Percentiles rank a stretch among this genome's conserved stretches.
phyloP scores from a whole-genome alignment of 2,113 vertebrate species.

The Acanthochromis polyacanthus region DNA sequence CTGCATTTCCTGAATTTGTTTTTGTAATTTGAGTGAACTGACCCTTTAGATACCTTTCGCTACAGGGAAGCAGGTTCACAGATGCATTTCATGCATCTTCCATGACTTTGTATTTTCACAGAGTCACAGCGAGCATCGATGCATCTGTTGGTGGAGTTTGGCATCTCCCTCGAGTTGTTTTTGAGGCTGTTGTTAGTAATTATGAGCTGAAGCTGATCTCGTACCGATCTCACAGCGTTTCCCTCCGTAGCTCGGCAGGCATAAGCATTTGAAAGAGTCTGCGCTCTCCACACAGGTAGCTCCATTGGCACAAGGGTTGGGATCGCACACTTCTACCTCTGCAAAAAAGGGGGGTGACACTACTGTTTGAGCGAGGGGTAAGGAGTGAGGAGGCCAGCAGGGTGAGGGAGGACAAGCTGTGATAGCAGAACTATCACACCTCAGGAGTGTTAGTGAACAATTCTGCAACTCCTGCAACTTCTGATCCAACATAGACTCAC shows the following conservation, averaged over 20 bases:
- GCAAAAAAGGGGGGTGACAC: constrained; percentile 90
- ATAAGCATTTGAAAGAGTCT: constrained; percentile 98
- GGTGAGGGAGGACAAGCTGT: constrained; percentile 55
- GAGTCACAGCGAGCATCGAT: background rate
- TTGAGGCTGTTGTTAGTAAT: constrained; percentile 86
- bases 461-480: constrained; percentile 66
- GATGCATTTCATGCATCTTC: background rate
- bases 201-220: constrained; percentile 95
- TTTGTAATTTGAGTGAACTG: background rate
- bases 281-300: constrained; percentile 94
- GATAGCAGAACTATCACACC: constrained; percentile 27
- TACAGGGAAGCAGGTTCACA: background rate
- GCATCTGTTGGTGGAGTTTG: background rate
- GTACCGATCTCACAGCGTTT: constrained; percentile 96
- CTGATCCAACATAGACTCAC: constrained; percentile 37
- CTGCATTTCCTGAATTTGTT: background rate
- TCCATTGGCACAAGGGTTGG: constrained; percentile 98
- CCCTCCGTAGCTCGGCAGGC: constrained; percentile 99
- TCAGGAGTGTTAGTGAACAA: constrained; percentile 70
- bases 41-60: constrained; percentile 6
- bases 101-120: background rate
- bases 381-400: background rate
- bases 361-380: constrained; percentile 46
- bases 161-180: constrained; percentile 59
- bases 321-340: constrained; percentile 96